Conservation (phyloP, 1,140 invertebrate species). For the Aphaenogaster ashmeadi region DNA sequence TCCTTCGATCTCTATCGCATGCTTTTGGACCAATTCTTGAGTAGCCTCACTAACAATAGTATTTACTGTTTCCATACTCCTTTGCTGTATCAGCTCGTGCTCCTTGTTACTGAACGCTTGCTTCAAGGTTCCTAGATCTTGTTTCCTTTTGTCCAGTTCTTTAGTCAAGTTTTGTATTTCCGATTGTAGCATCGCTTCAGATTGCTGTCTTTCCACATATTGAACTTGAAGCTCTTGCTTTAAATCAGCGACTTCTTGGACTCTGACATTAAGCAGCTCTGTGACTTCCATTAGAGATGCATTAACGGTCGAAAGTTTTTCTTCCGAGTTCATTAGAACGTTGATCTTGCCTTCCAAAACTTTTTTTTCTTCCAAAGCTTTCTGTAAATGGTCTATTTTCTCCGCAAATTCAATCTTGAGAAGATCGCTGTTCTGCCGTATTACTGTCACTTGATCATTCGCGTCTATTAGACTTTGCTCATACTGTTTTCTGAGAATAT, state of each 20-base stretch:
- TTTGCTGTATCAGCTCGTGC: conserved; percentile 66
- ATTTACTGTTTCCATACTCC: conserved; percentile 64
- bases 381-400: conserved; percentile 81
- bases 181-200: conserved; percentile 72
- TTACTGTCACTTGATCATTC: conserved; percentile 78
- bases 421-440: conserved; percentile 76
- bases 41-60: conserved; percentile 80
- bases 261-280: conserved; percentile 80
- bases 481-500: conserved; percentile 77
- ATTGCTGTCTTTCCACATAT: conserved; percentile 73
- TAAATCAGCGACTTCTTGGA: conserved; percentile 82
- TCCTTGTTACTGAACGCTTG: conserved; percentile 83
- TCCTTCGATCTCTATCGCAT: conserved; percentile 69
- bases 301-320: conserved; percentile 58
- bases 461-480: conserved; percentile 80
- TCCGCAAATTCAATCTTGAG: conserved; percentile 74
- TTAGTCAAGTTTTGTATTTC: conserved; percentile 79
- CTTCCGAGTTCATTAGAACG: conserved; percentile 47
- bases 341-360: conserved; percentile 82
- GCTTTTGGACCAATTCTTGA: conserved; percentile 82
- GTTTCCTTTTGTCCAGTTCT: conserved; percentile 86
- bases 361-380: conserved; percentile 80
- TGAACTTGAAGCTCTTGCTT: conserved; percentile 87
- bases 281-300: conserved; percentile 78
- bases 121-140: conserved; percentile 83